Percentiles rank a stretch among this genome's conserved stretches.
Evolutionary conservation across 2,888 invertebrate genomes (phyloP).

Genomic region (Rhagophthalmus giganteus): DNA sequence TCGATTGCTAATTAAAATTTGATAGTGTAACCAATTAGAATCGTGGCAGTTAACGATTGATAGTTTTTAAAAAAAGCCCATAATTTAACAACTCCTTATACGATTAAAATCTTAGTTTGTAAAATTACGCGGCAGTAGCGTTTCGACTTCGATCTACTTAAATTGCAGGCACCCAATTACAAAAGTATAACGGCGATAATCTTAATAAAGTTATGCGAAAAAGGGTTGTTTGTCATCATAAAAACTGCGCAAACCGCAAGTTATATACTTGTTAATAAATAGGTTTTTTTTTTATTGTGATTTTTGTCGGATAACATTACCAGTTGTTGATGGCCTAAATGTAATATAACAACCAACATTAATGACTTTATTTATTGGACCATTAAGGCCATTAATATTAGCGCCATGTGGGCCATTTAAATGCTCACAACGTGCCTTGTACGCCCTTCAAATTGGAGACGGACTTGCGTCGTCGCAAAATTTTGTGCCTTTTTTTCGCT

Average conservation of each 20-base stretch:
- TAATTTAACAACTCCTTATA: too few species aligned
- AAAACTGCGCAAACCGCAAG: neutral
- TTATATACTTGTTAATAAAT: neutral
- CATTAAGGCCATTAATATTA: conserved; percentile 15
- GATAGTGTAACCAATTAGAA: too few species aligned
- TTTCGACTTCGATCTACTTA: neutral
- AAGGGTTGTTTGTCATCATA: neutral
- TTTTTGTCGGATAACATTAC: neutral
- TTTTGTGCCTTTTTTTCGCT: conserved; percentile 6
- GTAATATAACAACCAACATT: conserved; percentile 1
- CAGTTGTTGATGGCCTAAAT: neutral
- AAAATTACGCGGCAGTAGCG: neutral
- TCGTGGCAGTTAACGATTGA: too few species aligned
- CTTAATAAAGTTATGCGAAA: neutral
- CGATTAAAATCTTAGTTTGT: neutral
- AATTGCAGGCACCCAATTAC: neutral
- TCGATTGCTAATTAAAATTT: too few species aligned
- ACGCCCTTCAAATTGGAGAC: conserved; percentile 11
- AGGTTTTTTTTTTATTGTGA: neutral
- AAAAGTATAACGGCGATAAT: neutral
- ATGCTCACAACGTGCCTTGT: conserved; percentile 7
- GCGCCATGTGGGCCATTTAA: conserved; percentile 12
- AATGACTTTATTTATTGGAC: conserved; percentile 12
- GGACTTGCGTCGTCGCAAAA: neutral
- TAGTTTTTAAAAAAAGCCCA: too few species aligned